These are phyloP conservation scores for Cyaniris semiargus DNA, from an alignment of 2,888 invertebrate genomes.

Conservation along the genomic window DNA sequence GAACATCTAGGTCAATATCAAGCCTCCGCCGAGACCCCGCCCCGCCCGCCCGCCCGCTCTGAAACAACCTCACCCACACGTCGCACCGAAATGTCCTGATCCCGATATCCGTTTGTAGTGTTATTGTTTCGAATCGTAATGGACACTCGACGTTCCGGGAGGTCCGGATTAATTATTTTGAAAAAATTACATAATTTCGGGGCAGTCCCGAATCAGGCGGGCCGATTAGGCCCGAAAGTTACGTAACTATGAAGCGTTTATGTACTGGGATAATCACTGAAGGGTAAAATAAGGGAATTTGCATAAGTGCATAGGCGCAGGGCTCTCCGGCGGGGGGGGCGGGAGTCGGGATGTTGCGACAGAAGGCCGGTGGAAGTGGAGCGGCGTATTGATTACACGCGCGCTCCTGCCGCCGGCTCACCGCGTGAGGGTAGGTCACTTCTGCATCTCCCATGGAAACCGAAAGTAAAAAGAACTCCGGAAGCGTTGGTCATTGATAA, in stretches of 20 bases:
- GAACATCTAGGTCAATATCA: conserved; percentile 81
- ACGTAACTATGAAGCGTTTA: background rate
- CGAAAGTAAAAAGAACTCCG: background rate
- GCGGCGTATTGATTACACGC: conserved; percentile 55
- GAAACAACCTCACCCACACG: conserved; percentile 61
- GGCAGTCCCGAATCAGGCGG: background rate
- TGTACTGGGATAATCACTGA: background rate
- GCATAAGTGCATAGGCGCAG: conserved; percentile 36
- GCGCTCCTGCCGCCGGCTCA: conserved; percentile 43
- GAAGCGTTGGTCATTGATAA: background rate
- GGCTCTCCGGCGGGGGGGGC: conserved; percentile 40
- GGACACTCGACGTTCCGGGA: background rate
- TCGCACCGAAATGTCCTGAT: conserved; percentile 58
- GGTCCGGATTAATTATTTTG: background rate
- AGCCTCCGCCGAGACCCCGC: conserved; percentile 60
- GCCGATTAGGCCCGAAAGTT: background rate
- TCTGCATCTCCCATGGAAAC: conserved; percentile 16
- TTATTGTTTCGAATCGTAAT: conserved; percentile 28
- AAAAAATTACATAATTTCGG: background rate
- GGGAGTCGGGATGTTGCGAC: conserved; percentile 43
- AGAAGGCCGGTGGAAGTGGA: conserved; percentile 55
- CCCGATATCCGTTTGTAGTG: conserved; percentile 41
- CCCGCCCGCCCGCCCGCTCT: conserved; percentile 52
- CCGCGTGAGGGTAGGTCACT: conserved; percentile 37
- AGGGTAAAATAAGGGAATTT: background rate